phyloP scores from a whole-genome alignment of 2,888 invertebrate species.

The Eilema griseolum region DNA sequence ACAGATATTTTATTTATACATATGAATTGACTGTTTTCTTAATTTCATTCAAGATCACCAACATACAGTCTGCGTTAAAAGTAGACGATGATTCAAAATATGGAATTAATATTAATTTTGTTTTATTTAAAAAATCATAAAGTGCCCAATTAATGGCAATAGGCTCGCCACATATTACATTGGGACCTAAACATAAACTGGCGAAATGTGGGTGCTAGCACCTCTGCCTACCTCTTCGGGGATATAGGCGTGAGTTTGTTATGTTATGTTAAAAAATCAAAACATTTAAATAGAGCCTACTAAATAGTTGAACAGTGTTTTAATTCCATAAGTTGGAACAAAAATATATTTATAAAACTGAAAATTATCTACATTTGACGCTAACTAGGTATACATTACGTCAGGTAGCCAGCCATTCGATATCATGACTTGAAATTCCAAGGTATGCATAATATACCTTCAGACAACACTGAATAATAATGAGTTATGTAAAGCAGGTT shows the following conservation, averaged over 20 bases:
- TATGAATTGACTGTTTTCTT: background rate
- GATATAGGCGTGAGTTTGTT: too few relatives aligned
- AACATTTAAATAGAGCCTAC: background rate
- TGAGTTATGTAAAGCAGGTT: slow-evolving; percentile 93
- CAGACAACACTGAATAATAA: slow-evolving; percentile 96
- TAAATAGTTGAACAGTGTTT: background rate
- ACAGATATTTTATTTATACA: background rate
- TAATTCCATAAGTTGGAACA: background rate
- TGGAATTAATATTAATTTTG: background rate
- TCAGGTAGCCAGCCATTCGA: background rate
- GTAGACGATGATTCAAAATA: background rate
- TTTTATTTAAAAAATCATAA: too few relatives aligned
- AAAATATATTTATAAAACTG: background rate
- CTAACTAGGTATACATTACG: too few relatives aligned
- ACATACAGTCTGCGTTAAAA: background rate
- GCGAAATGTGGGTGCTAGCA: too few relatives aligned
- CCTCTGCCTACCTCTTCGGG: too few relatives aligned
- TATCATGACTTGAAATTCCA: slow-evolving; percentile 92
- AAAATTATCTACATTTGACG: background rate
- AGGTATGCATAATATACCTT: slow-evolving; percentile 96
- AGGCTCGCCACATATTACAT: too few relatives aligned
- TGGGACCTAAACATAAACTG: too few relatives aligned
- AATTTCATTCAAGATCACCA: too few relatives aligned
- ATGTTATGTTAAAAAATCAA: too few relatives aligned
- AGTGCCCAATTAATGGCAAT: too few relatives aligned